Evolutionary conservation across 2,113 vertebrate genomes (phyloP), one percentile per base, ranked within the genome.

Genomic region (Etia nguti): DNA sequence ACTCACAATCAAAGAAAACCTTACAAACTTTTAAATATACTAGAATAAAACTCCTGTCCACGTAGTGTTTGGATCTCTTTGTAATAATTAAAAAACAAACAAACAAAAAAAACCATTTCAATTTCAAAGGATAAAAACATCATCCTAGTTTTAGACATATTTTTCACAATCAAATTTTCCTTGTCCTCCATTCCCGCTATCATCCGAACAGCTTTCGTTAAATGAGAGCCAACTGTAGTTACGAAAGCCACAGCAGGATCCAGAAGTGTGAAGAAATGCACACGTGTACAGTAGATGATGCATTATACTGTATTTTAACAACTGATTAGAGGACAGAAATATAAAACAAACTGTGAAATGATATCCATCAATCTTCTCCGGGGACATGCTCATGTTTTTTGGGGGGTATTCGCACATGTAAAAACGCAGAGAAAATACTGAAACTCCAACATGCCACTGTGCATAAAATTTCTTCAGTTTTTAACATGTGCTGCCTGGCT

Each of bases 101-200:
- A 29, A 29, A 29, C 3, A 20, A 34, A 8, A 81, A 5, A 2
- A 56, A 41, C 6, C 15, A 50, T 50, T 57, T 75, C 2, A 65
- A 36, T 79, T 75, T 9, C n/a, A 31, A 11, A 6, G 22, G 43
- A 70, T 77, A 50, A 50, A 52, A 77, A 52, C 46, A n/a, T 5
- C 73, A 52, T 34, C 24, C 46, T 31, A 77, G 46, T 31, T 31
- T 34, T 77, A 48, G 10, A 46, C 56, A 54, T 34, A 87, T 88
- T 81, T 79, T 62, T 89, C 65, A 90, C 77, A 80, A 88, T 93
- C 65, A 86, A 52, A 82, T 79, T 10, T 15, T 24, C 50, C 13
- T 59, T 24, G 5, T 48, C 73, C 29, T 73, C 41, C 6, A 34
- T 77, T 65, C 54, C 10, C 54, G 34, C 59, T 16, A 86, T 82